Evolutionary conservation across 2,113 vertebrate genomes (phyloP), one percentile per base, ranked within the genome.

Genomic region (Sclerurus mexicanus): DNA sequence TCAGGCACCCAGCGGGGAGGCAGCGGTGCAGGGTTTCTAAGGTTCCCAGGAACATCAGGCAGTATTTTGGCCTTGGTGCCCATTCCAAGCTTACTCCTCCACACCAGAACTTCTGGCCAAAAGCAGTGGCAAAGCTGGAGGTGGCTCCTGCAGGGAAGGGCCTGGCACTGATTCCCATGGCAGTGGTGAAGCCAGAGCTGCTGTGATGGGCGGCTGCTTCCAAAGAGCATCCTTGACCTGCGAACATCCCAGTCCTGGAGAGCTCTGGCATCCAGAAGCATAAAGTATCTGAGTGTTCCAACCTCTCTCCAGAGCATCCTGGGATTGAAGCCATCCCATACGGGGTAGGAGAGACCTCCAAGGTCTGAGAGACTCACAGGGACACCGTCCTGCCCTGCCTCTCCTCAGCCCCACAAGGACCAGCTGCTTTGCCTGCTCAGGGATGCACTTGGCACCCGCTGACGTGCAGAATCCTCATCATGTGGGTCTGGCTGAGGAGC

Each of bases 261-360:
- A 67, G n/a, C 77, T 25, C 81, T 28, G 64, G 37, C 28, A 15
- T 14, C 42, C 39, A 2, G 15, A 16, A 40, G 16, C 1, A 0
- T 1, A 0, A 46, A 37, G 10, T 0, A 7, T 7, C 80, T 35
- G 1, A n/a, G n/a, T 2, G 13, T 25, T 19, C 30, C 15, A 3
- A 0, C 6, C n/a, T 28, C 14, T 13, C 21, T 20, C 11, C 4
- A 4, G 53, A n/a, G 49, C n/a, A 8, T 4, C 20, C 39, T 1
- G 0, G 20, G 37, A 2, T 0, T 4, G 10, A 13, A 33, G 31
- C 23, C 13, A 7, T 31, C 39, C 60, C 8, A 14, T 1, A 0
- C 0, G 2, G 74, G 30, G 33, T 1, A 21, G 53, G 69, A 60
- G 30, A 0, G 0, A 7, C 31, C 15, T 24, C 53, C 42, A 2